These are phyloP conservation scores for Echinops telfairi DNA, from an alignment of 2,113 vertebrate genomes.

Conservation along the genomic window DNA sequence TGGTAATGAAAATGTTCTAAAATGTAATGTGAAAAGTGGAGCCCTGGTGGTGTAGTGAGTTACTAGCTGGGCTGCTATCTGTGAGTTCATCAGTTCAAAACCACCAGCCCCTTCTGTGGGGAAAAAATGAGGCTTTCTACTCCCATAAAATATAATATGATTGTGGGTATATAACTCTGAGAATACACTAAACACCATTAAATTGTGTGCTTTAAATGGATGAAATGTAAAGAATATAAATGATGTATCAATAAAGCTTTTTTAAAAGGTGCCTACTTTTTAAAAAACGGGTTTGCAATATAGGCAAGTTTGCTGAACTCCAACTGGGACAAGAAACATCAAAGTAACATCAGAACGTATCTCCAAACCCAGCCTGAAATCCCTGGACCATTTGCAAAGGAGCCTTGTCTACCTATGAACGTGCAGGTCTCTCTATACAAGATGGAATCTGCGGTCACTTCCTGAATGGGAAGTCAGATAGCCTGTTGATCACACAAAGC, in stretches of 20 bases:
- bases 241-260: neutral
- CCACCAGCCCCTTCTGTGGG: too few species aligned
- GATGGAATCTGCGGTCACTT: neutral
- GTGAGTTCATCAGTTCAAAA: too few species aligned
- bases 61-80: too few species aligned
- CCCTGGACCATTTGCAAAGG: neutral
- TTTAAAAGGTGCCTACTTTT: neutral
- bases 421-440: neutral
- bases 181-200: neutral
- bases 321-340: conserved; percentile 1
- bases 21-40: too few species aligned
- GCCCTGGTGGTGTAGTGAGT: too few species aligned
- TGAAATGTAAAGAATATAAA: neutral
- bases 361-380: neutral
- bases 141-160: neutral
- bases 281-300: neutral
- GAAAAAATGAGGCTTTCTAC: too few species aligned
- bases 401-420: neutral
- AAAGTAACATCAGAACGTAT: neutral
- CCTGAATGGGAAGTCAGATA: neutral
- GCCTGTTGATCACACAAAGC: neutral
- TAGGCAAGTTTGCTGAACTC: neutral
- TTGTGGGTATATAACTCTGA: neutral
- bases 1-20: neutral
- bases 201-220: neutral